phyloP scores from a whole-genome alignment of 1,140 invertebrate species.

The Drosophila kohkoa region DNA sequence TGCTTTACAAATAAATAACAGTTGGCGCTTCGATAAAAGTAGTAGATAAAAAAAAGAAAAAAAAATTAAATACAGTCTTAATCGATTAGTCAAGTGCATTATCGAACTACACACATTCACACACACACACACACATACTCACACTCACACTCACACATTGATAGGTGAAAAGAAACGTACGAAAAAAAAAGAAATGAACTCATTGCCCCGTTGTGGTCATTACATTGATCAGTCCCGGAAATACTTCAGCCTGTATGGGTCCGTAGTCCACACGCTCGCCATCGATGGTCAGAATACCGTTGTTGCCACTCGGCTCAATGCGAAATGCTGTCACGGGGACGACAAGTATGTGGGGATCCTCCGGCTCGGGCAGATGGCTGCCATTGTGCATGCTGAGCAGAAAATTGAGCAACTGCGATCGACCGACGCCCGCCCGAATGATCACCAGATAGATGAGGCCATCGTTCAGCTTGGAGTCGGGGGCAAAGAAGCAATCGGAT shows the following conservation, averaged over 20 bases:
- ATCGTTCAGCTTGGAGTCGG: conserved; percentile 93
- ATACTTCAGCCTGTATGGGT: conserved; percentile 94
- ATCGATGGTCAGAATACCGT: conserved; percentile 94
- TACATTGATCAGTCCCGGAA: conserved; percentile 91
- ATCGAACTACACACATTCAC: background rate
- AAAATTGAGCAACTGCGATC: conserved; percentile 91
- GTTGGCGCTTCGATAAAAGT: conserved; percentile 33
- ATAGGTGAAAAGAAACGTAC: too few species aligned
- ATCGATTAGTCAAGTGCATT: conserved; percentile 40
- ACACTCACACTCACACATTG: background rate
- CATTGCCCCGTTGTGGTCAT: conserved; percentile 86
- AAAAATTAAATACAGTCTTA: conserved; percentile 26
- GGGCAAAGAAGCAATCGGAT: conserved; percentile 93
- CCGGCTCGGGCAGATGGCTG: conserved; percentile 87
- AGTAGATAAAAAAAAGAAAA: conserved; percentile 25
- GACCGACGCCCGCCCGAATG: conserved; percentile 90
- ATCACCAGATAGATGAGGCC: conserved; percentile 96
- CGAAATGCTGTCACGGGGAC: conserved; percentile 95
- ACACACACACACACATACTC: background rate
- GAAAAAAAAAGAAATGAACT: background rate
- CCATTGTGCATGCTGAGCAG: conserved; percentile 91
- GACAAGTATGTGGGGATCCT: conserved; percentile 87
- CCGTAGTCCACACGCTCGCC: conserved; percentile 95
- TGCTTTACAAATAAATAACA: conserved; percentile 46
- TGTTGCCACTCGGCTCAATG: conserved; percentile 90